Percentiles rank a stretch among this genome's conserved stretches.
These are phyloP conservation scores for Drosophila histrio DNA, from an alignment of 2,888 invertebrate species.

Conservation along the genomic window DNA sequence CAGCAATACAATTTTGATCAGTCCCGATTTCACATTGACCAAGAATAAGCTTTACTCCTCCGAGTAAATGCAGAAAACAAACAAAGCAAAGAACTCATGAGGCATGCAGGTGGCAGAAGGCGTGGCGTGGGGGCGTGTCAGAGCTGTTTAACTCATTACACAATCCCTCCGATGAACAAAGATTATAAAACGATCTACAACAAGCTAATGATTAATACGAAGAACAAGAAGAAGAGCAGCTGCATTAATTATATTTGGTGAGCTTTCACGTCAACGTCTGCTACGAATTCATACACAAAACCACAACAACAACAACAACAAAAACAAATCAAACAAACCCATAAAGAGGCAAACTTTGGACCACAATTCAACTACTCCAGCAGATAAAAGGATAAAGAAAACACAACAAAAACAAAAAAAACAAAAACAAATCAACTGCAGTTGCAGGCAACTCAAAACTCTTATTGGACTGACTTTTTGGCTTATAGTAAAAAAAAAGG, in stretches of 20 bases:
- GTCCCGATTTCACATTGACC: constrained; percentile 93
- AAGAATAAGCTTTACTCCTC: constrained; percentile 95
- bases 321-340: constrained; percentile 46
- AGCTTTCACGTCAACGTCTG: constrained; percentile 38
- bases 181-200: background rate
- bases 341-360: constrained; percentile 79
- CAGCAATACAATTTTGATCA: constrained; percentile 94
- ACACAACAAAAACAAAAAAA: constrained; percentile 38
- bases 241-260: constrained; percentile 9
- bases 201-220: background rate
- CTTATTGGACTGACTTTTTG: constrained; percentile 81
- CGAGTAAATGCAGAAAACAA: constrained; percentile 68
- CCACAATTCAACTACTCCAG: constrained; percentile 69
- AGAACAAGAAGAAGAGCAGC: constrained; percentile 31
- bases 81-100: constrained; percentile 14
- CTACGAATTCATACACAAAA: constrained; percentile 15
- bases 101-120: constrained; percentile 37
- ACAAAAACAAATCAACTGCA: constrained; percentile 79
- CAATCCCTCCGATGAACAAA: constrained; percentile 70
- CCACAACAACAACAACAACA: constrained; percentile 21
- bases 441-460: constrained; percentile 81
- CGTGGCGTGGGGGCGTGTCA: constrained; percentile 47
- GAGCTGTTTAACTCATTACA: constrained; percentile 60
- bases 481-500: constrained; percentile 77
- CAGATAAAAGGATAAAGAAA: constrained; percentile 49